Conservation (phyloP, 2,888 invertebrate genomes). For the Drosophila dives region DNA sequence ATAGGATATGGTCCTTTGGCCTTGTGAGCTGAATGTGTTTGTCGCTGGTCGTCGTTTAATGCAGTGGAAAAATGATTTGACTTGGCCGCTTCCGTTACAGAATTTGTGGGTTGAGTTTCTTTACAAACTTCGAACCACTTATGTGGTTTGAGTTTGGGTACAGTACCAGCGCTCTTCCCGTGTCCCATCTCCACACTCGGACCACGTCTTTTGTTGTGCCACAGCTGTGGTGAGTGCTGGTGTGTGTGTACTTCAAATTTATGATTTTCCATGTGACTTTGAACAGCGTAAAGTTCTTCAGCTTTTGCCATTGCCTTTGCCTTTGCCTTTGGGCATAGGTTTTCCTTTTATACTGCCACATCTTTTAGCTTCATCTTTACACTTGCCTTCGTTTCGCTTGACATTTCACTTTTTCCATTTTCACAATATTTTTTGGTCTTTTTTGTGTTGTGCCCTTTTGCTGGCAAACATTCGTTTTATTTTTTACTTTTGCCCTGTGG, state of each 20-base stretch:
- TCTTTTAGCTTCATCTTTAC: constrained; percentile 49
- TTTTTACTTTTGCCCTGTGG: constrained; percentile 27
- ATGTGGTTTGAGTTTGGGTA: constrained; percentile 11
- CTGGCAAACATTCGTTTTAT: constrained; percentile 60
- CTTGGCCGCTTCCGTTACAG: constrained; percentile 59
- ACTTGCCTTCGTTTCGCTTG: constrained; percentile 63
- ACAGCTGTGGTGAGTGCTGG: constrained; percentile 23
- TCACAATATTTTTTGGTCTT: constrained; percentile 53
- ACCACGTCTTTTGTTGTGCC: constrained; percentile 39
- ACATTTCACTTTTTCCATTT: constrained; percentile 72
- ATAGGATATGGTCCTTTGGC: constrained; percentile 33
- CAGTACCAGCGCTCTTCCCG: background rate
- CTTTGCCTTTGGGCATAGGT: constrained; percentile 29
- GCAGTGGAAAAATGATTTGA: constrained; percentile 79
- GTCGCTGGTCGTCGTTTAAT: constrained; percentile 65
- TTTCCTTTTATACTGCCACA: constrained; percentile 28
- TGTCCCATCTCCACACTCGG: constrained; percentile 3
- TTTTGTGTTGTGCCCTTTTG: constrained; percentile 53
- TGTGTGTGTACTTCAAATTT: constrained; percentile 66
- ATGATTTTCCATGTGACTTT: constrained; percentile 75
- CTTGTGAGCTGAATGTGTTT: constrained; percentile 22
- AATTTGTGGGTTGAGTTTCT: constrained; percentile 70
- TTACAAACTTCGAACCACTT: constrained; percentile 44
- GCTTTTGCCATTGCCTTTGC: constrained; percentile 19
- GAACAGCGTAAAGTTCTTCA: constrained; percentile 59